Conservation (phyloP, 2,888 invertebrate genomes). For the Syrphus vitripennis region DNA sequence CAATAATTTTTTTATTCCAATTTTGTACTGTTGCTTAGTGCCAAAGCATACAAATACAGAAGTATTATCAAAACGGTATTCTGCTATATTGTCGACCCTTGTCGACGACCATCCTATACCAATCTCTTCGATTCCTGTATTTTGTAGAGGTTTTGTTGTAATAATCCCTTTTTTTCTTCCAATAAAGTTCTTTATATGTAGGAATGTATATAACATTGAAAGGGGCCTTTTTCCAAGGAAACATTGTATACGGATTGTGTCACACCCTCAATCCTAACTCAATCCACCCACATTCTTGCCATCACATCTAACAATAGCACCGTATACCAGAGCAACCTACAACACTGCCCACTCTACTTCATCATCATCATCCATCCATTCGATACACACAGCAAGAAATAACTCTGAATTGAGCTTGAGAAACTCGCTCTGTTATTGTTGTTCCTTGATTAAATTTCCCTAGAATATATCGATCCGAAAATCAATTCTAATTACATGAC, state of each 20-base stretch:
- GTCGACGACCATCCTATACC: slow-evolving; percentile 18
- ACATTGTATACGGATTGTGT: slow-evolving; percentile 15
- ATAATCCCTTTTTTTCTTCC: slow-evolving; percentile 44
- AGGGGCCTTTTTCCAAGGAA: slow-evolving; percentile 2
- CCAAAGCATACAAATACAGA: not conserved
- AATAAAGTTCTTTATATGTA: not conserved
- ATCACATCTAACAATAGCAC: slow-evolving; percentile 19
- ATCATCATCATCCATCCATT: not conserved
- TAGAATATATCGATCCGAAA: slow-evolving; percentile 79
- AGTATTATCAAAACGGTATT: too few relatives aligned
- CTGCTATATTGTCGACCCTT: slow-evolving; percentile 10
- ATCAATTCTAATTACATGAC: slow-evolving; percentile 77
- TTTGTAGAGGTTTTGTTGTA: slow-evolving; percentile 33
- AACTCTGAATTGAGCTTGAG: slow-evolving; percentile 29
- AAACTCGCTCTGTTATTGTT: slow-evolving; percentile 61
- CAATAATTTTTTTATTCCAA: slow-evolving; percentile 39
- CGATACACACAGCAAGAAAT: not conserved
- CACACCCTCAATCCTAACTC: slow-evolving; percentile 28
- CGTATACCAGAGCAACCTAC: not conserved
- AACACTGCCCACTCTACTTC: not conserved
- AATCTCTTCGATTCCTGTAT: slow-evolving; percentile 18
- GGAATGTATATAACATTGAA: slow-evolving; percentile 21
- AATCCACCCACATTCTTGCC: slow-evolving; percentile 6
- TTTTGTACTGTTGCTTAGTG: slow-evolving; percentile 54
- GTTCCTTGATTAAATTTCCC: slow-evolving; percentile 75